Base-by-base conservation (phyloP, 2,113 vertebrate species). In the Cardinalis cardinalis region DNA sequence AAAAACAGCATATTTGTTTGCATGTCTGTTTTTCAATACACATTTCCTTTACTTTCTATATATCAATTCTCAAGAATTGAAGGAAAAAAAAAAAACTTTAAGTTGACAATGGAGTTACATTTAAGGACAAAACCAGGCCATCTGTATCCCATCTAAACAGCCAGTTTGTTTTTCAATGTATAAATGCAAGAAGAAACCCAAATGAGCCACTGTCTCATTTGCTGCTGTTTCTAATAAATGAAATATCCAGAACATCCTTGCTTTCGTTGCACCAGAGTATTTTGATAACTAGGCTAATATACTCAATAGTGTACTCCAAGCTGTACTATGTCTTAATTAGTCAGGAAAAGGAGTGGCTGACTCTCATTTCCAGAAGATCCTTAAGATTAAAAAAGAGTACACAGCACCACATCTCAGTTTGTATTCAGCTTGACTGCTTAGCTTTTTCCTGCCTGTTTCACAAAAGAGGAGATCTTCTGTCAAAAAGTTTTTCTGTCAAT, bases 291-390 rank as follows among this genome's bases (percentile, higher is more conserved):
- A 73, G 51, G 44, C 56, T 76, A 83, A 94, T 90, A 84, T 14
- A 66, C 40, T 89, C 72, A 61, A 43, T 61, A 73, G 32, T 61
- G 41, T 55, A 82, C 48, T 75, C 70, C 58, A 82, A 90, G 84
- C 86, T 73, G 63, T 59, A 83, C 36, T 90, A 83, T 68, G 43
- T 23, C 28, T 95, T 79, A 89, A 94, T 71, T 79, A 89, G 77
- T 28, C 84, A 90, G 75, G 91, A 95, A 96, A 94, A 88, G 92
- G 95, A 92, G 69, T 51, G 61, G 20, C 48, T 74, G 79, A 65
- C 56, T 71, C 80, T 55, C 56, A 92, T 65, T 95, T 83, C 73
- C 93, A 92, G 53, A 90, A 94, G 43, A 70, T 86, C 66, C 18
- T 82, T 65, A 53, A 88, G 91, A 94, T 69, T 85, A 78, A 81